Base-by-base conservation (phyloP, 1,140 invertebrate species). In the Pseudomyrmex flavicornis region DNA sequence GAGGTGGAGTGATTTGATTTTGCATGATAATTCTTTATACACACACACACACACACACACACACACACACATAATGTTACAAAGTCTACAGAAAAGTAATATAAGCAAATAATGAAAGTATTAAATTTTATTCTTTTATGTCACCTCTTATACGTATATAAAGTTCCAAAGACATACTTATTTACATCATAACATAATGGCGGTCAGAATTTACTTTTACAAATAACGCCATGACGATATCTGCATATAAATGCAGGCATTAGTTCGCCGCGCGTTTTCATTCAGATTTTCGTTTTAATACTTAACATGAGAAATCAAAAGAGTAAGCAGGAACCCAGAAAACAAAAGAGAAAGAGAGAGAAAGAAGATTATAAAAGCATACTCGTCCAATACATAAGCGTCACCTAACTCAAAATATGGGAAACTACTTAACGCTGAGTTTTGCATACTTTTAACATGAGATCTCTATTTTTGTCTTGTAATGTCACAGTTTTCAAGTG, bases 191-290 rank as follows among this genome's bases (percentile, higher is more conserved):
- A 17, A 17, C 17, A 17, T 17, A 17, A 17, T 76, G 50, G 26
- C 52, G 59, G 48, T 20, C 65, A 70, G 35, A 22, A 59, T 63
- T 75, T 66, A 48, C 50, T 85, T 79, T 44, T 66, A 73, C 56
- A 15, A 66, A 35, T 52, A 82, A 75, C 88, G 75, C 80, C 85
- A 84, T 26, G 26, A 4, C 26, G 26, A 26, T 89, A 93, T 83
- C 89, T 91, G 90, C 90, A 91, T 91, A 83, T 89, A 89, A 92
- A 92, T 88, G 90, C 83, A 83, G 68, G 77, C 77, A 90, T 92
- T 90, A 7, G 92, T 92, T 90, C 73, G 62, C 83, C 35, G 12
- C 35, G 35, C 35, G 35, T 35, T 35, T n/a, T 66, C n/a, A 22
- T 76, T 65, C 12, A 22, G 13, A 70, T 70, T 66, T 69, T 69